Conservation (phyloP, 2,797 vertebrate genomes). For the Loris lydekkerianus region DNA sequence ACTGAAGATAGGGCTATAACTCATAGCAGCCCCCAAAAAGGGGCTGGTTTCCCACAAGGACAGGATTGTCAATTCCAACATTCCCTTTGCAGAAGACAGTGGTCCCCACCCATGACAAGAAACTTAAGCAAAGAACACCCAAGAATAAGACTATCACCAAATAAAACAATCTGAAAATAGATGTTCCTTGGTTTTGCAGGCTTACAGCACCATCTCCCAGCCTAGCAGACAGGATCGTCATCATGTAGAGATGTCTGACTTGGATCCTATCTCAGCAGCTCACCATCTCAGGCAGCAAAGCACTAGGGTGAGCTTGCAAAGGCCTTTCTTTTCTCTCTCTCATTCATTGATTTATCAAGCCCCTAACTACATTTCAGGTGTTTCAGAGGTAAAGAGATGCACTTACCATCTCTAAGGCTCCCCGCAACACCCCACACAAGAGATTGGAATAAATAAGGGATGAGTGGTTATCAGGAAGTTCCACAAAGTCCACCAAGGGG, state of each 20-base stretch:
- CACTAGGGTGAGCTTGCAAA: neutral
- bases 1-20: neutral
- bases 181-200: neutral
- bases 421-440: constrained; percentile 96
- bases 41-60: constrained; percentile 7
- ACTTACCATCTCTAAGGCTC: constrained; percentile 98
- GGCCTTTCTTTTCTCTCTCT: neutral
- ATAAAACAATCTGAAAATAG: neutral
- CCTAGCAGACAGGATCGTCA: neutral
- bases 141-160: neutral
- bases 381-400: neutral
- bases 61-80: neutral
- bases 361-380: neutral
- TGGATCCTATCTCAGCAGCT: neutral
- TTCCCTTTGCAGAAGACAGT: neutral
- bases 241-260: rapidly evolving
- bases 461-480: constrained; percentile 98
- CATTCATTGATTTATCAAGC: neutral
- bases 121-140: neutral
- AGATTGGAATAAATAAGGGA: constrained; percentile 97
- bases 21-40: neutral
- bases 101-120: neutral
- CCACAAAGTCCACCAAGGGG: constrained; percentile 98
- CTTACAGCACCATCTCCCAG: neutral
- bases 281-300: neutral